Base-by-base conservation (phyloP, 2,113 vertebrate species). In the Noturus placidus region DNA sequence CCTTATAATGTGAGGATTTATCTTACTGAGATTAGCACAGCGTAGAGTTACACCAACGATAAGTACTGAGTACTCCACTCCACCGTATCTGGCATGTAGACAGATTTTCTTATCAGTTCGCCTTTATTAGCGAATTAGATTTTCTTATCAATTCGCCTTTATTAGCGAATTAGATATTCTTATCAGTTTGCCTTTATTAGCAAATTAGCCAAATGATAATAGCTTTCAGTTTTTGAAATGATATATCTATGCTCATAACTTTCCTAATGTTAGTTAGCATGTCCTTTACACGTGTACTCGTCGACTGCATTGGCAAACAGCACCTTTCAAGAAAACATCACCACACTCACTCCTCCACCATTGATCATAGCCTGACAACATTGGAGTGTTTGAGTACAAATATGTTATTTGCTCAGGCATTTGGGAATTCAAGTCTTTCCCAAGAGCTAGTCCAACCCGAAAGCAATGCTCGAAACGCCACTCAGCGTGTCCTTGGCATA, bases 351-450 rank as follows among this genome's bases (percentile, higher is more conserved):
- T 42, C 35, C 78, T 7, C 57, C 63, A 5, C 70, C 85, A 90
- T 57, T 77, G 82, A 72, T 87, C 67, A 87, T 84, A 84, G n/a
- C 6, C 65, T 74, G 65, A 80, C 76, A 84, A 57, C 85, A 65
- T 38, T n/a, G 17, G n/a, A 83, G 87, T 46, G 65, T 86, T 88
- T 88, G 50, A 88, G 82, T 7, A 69, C 82, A 10, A 67, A 67
- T 50, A 59, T 83, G 79, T 76, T 89, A 25, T 90, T 86, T 88
- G 63, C 63, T 63, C 35, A 61, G 13, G 38, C 27, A 38, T 87
- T 85, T 78, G 30, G 67, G 87, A 90, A 74, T 67, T 84, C 82
- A 56, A 70, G 42, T n/a, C 61, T 87, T 90, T 90, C 88, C 82
- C 87, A 87, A 57, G 33, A 87, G 69, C 50, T 52, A 83, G 57